Conservation (phyloP, 2,113 vertebrate genomes). For the Poeciliopsis turrubarensis region DNA sequence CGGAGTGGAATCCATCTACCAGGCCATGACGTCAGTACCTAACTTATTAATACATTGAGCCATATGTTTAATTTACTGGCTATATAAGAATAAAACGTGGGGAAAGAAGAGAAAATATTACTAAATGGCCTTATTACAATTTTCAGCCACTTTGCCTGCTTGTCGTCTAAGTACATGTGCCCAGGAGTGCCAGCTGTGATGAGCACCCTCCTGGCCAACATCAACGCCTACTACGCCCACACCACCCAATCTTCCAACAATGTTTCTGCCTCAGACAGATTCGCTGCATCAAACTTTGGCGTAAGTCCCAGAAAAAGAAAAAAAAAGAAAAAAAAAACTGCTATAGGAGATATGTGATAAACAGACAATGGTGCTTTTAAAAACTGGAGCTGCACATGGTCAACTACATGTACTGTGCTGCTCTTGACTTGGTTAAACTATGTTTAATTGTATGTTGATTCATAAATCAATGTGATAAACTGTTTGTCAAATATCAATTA, state of each 20-base stretch:
- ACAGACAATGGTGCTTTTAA: background rate
- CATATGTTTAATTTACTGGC: background rate
- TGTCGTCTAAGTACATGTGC: constrained; percentile 99
- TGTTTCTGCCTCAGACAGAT: constrained; percentile 95
- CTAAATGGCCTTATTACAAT: constrained; percentile 9
- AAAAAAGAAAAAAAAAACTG: too few species aligned
- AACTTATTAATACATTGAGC: background rate
- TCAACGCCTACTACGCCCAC: constrained; percentile 98
- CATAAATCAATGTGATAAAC: too few species aligned
- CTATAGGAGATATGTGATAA: background rate
- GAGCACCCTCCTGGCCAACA: constrained; percentile 98
- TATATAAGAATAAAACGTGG: background rate
- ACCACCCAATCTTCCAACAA: constrained; percentile 95
- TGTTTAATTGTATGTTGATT: too few species aligned
- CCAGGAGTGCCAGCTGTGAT: constrained; percentile 96
- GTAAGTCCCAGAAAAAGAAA: constrained; percentile 77
- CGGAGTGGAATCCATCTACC: constrained; percentile 97
- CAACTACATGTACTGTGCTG: background rate
- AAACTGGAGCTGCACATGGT: background rate
- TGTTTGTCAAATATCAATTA: too few species aligned
- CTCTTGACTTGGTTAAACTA: too few species aligned
- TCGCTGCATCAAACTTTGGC: constrained; percentile 97
- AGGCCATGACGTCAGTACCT: constrained; percentile 96
- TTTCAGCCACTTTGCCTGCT: constrained; percentile 94
- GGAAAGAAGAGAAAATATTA: background rate